phyloP scores from a whole-genome alignment of 2,797 vertebrate species.

The Danio jaintianensis region DNA sequence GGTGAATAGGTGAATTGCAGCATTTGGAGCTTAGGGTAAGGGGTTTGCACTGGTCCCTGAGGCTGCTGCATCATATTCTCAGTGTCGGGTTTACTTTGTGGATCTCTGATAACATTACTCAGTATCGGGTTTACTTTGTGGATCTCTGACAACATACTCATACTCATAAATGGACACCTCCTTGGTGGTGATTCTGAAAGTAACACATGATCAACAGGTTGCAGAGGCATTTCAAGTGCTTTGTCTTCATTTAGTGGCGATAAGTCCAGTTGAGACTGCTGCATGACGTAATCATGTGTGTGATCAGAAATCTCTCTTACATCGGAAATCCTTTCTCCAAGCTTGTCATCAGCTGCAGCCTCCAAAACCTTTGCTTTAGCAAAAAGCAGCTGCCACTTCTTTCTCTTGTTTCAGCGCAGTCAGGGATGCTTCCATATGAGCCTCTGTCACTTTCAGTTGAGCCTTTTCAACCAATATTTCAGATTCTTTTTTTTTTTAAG shows the following conservation, averaged over 20 bases:
- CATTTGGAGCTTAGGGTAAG: neutral
- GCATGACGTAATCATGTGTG: neutral
- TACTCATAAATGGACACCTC: neutral
- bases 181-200: neutral
- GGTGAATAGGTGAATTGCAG: neutral
- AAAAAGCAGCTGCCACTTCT: neutral
- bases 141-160: neutral
- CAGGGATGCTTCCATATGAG: neutral
- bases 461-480: slow-evolving; percentile 14
- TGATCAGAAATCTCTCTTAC: neutral
- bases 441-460: slow-evolving; percentile 4
- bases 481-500: slow-evolving; percentile 6
- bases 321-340: neutral
- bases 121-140: neutral
- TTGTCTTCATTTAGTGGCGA: neutral
- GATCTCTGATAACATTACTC: neutral
- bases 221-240: neutral
- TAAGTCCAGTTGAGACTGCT: neutral
- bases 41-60: neutral
- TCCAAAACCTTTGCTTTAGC: neutral
- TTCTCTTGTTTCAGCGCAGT: neutral
- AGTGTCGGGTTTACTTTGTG: neutral
- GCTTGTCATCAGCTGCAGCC: neutral
- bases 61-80: neutral
- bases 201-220: neutral